Evolutionary conservation across 2,113 vertebrate species (phyloP).

Genomic region (Felis chaus): DNA sequence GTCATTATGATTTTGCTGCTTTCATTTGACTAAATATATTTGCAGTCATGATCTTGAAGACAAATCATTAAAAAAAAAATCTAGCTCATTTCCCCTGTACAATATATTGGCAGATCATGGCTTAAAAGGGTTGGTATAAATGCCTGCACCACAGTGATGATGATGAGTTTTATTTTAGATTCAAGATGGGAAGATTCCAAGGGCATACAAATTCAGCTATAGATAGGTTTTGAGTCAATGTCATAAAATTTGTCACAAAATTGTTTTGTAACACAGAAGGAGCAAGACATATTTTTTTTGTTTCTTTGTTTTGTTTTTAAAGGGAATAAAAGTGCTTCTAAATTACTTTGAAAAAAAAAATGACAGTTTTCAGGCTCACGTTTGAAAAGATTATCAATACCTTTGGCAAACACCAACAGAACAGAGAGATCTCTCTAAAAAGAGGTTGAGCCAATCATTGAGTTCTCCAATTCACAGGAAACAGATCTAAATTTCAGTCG

Average conservation of each 20-base stretch:
- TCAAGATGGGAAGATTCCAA: constrained; percentile 42
- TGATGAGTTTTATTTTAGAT: constrained; percentile 5
- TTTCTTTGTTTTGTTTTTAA: neutral
- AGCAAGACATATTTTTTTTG: neutral
- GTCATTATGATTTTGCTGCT: neutral
- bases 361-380: neutral
- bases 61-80: neutral
- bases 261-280: neutral
- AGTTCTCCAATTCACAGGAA: neutral
- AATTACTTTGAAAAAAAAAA: constrained; percentile 17
- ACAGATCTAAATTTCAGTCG: neutral
- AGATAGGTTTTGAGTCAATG: constrained; percentile 18
- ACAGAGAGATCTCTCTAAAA: neutral
- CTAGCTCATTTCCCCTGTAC: neutral
- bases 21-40: neutral
- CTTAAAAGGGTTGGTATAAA: neutral
- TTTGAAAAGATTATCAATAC: constrained; percentile 38
- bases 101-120: neutral
- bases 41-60: constrained; percentile 20
- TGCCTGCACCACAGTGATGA: neutral
- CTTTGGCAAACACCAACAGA: neutral
- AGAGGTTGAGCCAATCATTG: neutral
- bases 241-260: neutral
- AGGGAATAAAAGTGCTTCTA: constrained; percentile 9
- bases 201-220: neutral